phyloP scores from a whole-genome alignment of 2,888 invertebrate species.

The Nomada ferruginata region DNA sequence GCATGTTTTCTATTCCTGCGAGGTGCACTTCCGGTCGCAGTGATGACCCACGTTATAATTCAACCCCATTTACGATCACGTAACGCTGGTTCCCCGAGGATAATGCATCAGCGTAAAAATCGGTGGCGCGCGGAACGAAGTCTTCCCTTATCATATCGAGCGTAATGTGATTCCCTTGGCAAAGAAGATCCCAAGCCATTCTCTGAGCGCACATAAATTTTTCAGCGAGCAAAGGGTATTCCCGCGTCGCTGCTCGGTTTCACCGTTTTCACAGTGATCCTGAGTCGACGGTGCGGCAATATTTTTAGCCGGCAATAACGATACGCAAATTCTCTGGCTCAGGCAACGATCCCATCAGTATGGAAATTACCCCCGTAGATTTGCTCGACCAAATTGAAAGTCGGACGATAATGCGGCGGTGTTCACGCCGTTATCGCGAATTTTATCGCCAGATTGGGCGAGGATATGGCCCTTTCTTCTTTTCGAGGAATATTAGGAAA shows the following conservation, averaged over 20 bases:
- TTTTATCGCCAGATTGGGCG: background rate
- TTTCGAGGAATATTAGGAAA: background rate
- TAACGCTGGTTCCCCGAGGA: slow-evolving; percentile 23
- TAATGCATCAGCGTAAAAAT: slow-evolving; percentile 57
- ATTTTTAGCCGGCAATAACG: slow-evolving; percentile 16
- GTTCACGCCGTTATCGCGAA: background rate
- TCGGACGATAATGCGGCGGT: background rate
- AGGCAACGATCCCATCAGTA: slow-evolving; percentile 17
- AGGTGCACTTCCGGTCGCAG: slow-evolving; percentile 42
- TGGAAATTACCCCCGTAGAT: slow-evolving; percentile 13
- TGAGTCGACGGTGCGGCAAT: background rate
- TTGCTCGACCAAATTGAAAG: slow-evolving; percentile 18
- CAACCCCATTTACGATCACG: slow-evolving; percentile 57
- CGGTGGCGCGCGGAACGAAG: slow-evolving; percentile 43
- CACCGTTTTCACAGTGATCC: background rate
- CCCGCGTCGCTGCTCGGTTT: slow-evolving; percentile 7
- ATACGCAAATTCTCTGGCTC: background rate
- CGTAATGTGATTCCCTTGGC: slow-evolving; percentile 42
- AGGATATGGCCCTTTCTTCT: too few relatives aligned
- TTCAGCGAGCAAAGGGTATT: slow-evolving; percentile 26
- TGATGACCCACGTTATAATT: slow-evolving; percentile 48
- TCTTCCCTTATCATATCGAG: slow-evolving; percentile 43
- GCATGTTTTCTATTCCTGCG: slow-evolving; percentile 46
- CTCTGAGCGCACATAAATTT: slow-evolving; percentile 29
- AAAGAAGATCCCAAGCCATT: slow-evolving; percentile 43